These are phyloP conservation scores for Chirona hameri DNA, from an alignment of 2,888 invertebrate genomes.

Conservation along the genomic window DNA sequence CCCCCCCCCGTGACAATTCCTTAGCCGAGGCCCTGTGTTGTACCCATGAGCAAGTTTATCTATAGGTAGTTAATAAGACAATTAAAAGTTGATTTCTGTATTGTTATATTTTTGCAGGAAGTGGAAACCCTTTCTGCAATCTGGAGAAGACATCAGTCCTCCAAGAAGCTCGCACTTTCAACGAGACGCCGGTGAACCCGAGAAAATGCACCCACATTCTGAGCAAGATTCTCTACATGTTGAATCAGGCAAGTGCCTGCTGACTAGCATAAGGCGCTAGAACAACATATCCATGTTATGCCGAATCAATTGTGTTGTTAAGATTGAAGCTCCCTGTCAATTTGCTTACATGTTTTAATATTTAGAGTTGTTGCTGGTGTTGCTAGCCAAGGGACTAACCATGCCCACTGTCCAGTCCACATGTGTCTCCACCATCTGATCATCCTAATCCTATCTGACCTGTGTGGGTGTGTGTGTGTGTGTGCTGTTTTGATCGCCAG, in stretches of 20 bases:
- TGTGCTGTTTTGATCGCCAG: slow-evolving; percentile 45
- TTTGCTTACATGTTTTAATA: not conserved
- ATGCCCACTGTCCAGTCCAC: no score
- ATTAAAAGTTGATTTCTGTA: no score
- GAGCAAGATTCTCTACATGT: slow-evolving; percentile 90
- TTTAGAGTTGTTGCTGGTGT: no score
- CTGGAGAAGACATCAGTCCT: slow-evolving; percentile 94
- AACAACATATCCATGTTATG: slow-evolving; percentile 52
- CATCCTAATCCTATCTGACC: no score
- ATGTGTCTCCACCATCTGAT: no score
- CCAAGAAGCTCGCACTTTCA: slow-evolving; percentile 96
- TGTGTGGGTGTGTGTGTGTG: slow-evolving; percentile 9
- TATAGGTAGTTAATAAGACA: no score
- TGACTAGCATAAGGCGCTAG: no score
- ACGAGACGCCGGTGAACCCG: slow-evolving; percentile 95
- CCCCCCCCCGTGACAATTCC: no score
- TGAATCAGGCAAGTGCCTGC: slow-evolving; percentile 60
- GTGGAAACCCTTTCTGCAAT: slow-evolving; percentile 54
- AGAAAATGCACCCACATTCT: slow-evolving; percentile 94
- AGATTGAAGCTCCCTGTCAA: slow-evolving; percentile 28
- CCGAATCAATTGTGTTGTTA: not conserved
- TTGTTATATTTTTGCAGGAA: not conserved
- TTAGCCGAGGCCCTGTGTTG: no score
- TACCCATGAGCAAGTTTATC: no score
- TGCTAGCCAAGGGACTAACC: no score